These are phyloP conservation scores for Dryas iulia DNA, from an alignment of 1,140 invertebrate genomes.

Conservation along the genomic window DNA sequence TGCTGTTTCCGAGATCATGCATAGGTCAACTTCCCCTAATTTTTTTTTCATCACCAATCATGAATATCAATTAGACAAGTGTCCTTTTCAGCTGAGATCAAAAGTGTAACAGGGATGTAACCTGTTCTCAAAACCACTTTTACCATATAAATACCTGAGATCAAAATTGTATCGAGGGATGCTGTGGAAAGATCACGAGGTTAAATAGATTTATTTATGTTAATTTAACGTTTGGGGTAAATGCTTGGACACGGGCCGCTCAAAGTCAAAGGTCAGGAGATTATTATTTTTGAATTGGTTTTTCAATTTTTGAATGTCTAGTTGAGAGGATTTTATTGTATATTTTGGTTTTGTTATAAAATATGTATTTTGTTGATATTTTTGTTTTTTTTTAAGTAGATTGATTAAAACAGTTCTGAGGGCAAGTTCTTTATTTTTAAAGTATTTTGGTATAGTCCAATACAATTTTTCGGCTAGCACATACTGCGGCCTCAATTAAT, in stretches of 20 bases:
- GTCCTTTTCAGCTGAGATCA: conserved; percentile 36
- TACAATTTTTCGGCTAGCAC: too few species aligned
- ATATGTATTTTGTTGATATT: background rate
- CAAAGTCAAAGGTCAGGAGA: conserved; percentile 13
- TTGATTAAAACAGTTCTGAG: too few species aligned
- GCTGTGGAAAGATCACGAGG: conserved; percentile 42
- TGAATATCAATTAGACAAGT: background rate
- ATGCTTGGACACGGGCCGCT: conserved; percentile 2
- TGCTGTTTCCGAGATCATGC: conserved; percentile 19
- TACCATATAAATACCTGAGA: conserved; percentile 35
- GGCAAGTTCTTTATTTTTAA: too few species aligned
- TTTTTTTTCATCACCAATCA: background rate
- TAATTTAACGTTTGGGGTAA: conserved; percentile 34
- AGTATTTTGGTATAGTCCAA: too few species aligned
- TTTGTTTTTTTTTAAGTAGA: too few species aligned
- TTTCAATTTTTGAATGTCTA: background rate
- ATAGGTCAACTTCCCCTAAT: background rate
- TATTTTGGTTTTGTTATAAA: background rate
- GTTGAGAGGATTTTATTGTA: background rate
- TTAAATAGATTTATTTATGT: conserved; percentile 31
- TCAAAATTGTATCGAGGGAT: conserved; percentile 56
- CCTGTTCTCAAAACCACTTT: conserved; percentile 26
- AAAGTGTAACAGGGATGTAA: conserved; percentile 47
- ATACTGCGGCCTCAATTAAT: too few species aligned
- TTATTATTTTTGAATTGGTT: conserved; percentile 1